These are phyloP conservation scores for Lethrus apterus DNA, from an alignment of 1,140 invertebrate genomes.

Conservation along the genomic window DNA sequence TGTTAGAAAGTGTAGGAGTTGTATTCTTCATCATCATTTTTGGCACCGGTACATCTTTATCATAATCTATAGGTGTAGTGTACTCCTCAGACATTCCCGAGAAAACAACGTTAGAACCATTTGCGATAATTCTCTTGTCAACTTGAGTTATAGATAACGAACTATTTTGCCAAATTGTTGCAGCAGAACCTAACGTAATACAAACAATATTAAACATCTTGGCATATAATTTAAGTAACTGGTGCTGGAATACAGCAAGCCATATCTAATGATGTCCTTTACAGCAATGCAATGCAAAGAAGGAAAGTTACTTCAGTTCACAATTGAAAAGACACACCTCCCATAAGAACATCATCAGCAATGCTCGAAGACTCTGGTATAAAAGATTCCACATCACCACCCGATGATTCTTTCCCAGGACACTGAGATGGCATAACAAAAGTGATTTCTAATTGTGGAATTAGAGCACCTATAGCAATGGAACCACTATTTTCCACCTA, in stretches of 20 bases:
- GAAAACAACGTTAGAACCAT: conserved; percentile 18
- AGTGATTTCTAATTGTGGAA: conserved; percentile 80
- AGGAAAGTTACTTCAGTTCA: too few species aligned
- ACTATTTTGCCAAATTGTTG: conserved; percentile 27
- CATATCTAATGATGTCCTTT: too few species aligned
- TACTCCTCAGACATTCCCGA: too few species aligned
- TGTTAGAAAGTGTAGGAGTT: conserved; percentile 22
- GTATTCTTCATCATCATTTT: conserved; percentile 1
- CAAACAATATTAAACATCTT: conserved; percentile 6
- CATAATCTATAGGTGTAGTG: too few species aligned
- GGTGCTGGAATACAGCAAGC: too few species aligned
- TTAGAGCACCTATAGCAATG: conserved; percentile 63
- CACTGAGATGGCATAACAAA: conserved; percentile 76
- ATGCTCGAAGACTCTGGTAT: conserved; percentile 74
- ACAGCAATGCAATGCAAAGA: too few species aligned
- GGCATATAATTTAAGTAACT: too few species aligned
- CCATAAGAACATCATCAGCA: conserved; percentile 55
- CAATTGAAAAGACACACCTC: conserved; percentile 19
- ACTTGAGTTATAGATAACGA: conserved; percentile 21
- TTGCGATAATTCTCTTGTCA: conserved; percentile 17
- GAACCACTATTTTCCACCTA: conserved; percentile 46
- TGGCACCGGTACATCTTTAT: too few species aligned
- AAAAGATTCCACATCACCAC: conserved; percentile 71
- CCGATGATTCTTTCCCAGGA: conserved; percentile 73
- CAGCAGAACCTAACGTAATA: conserved; percentile 21